These are phyloP conservation scores for Battus philenor DNA, from an alignment of 1,140 invertebrate genomes.

Conservation along the genomic window DNA sequence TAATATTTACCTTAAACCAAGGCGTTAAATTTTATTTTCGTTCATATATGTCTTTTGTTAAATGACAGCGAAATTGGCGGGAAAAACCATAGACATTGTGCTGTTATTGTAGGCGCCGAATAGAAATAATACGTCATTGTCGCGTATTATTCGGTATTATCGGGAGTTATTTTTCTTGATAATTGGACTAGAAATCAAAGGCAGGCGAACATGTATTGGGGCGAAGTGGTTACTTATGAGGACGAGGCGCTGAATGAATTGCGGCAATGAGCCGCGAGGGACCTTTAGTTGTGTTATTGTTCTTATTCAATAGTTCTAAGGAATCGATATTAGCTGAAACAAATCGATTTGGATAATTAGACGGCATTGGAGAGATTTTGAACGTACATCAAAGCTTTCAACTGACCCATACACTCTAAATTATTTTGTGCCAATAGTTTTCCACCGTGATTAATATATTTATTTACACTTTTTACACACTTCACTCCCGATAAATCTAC, in stretches of 20 bases:
- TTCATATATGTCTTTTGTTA: background rate
- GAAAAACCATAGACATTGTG: slow-evolving; percentile 18
- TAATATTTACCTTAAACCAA: background rate
- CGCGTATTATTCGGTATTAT: slow-evolving; percentile 48
- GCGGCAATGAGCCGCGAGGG: background rate
- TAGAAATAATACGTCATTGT: slow-evolving; percentile 51
- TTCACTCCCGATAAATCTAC: too few relatives aligned
- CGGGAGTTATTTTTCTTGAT: slow-evolving; percentile 56
- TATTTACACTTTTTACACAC: too few relatives aligned
- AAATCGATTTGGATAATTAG: too few relatives aligned
- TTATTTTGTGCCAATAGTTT: too few relatives aligned
- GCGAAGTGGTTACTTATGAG: background rate
- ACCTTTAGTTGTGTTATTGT: background rate
- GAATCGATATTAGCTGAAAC: too few relatives aligned
- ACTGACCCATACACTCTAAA: too few relatives aligned
- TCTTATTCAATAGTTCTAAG: background rate
- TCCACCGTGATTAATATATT: too few relatives aligned
- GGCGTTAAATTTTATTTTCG: background rate
- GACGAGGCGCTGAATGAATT: background rate
- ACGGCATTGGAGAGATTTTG: too few relatives aligned
- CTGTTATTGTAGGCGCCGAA: slow-evolving; percentile 34
- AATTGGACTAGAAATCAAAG: slow-evolving; percentile 59
- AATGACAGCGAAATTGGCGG: background rate
- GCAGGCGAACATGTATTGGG: slow-evolving; percentile 17
- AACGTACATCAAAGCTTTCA: too few relatives aligned